Evolutionary conservation across 2,888 invertebrate species (phyloP), one percentile per base, ranked within the genome.

Genomic region (Atethmia centrago): DNA sequence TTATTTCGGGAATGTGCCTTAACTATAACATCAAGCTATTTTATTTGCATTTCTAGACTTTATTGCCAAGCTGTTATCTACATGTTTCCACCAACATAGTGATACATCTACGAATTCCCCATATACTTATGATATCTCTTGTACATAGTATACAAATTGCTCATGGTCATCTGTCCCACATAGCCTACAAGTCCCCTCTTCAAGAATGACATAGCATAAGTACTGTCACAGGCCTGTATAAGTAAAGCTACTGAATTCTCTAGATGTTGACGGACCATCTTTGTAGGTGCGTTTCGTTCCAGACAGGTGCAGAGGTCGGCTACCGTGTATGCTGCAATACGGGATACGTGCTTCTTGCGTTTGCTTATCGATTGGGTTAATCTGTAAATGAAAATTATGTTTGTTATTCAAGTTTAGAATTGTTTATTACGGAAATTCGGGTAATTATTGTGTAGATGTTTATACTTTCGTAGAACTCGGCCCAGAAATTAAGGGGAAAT

Each of bases 51-150:
- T 25, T 5, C 25, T n/a, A n/a, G 10, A 12, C 3, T n/a, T 51
- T 47, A 5, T 36, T 25, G 3, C 4, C 51, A 10, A 51, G 10
- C n/a, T n/a, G 9, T 51, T n/a, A 1, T n/a, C n/a, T 51, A 51
- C 9, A 55, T 9, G 19, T 55, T 25, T 19, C 19, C 28, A 55
- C 19, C 10, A 56, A 28, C 14, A 47, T 16, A 28, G 21, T n/a
- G 58, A 64, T 49, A 53, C 10, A 72, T 61, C 77, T 90, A 95
- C 45, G 95, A 88, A 80, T 95, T 95, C 0, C 96, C 96, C 65
- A 93, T 94, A 90, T 96, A 96, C 79, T 96, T 96, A 91, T 96
- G 95, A 73, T 96, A 96, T 67, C 95, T 91, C 69, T 95, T 96
- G 84, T 96, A 96, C 91, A 93, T 92, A 21, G 92, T 91, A 73